A percentile compares a stretch with the other conserved stretches of the same genome.
Conservation (phyloP, 2,113 vertebrate genomes). For the Heterotis niloticus region DNA sequence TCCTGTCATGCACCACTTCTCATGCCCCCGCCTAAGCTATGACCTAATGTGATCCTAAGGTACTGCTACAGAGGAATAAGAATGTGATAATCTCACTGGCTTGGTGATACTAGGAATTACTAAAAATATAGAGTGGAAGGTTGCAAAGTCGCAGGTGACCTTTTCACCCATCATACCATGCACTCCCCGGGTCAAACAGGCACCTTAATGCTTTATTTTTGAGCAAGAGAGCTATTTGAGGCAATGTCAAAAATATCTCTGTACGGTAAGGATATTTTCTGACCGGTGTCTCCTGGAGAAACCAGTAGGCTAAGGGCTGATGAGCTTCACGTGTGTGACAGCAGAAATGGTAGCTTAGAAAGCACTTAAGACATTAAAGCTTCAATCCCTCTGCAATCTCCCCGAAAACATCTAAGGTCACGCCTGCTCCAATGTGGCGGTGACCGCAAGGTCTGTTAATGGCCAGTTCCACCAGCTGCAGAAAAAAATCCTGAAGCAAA, state of each 20-base stretch:
- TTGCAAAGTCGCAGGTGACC: slow-evolving; percentile 34
- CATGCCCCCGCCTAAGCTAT: slow-evolving; percentile 54
- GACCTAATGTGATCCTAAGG: slow-evolving; percentile 48
- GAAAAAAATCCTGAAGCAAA: no score
- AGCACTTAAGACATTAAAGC: no score
- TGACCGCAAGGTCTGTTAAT: no score
- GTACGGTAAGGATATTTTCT: not conserved
- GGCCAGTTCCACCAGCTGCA: no score
- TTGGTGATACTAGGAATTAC: slow-evolving; percentile 31
- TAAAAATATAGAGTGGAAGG: slow-evolving; percentile 23
- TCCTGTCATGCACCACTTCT: slow-evolving; percentile 56
- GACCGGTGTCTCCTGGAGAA: not conserved
- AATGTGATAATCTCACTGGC: slow-evolving; percentile 30
- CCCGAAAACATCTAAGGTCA: no score
- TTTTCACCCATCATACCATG: not conserved
- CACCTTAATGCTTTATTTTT: not conserved
- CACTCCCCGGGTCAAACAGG: not conserved
- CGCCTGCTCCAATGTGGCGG: no score
- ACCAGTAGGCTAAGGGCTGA: not conserved
- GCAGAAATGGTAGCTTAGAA: no score
- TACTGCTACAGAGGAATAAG: slow-evolving; percentile 15
- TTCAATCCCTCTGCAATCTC: no score
- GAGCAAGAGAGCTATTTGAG: no score
- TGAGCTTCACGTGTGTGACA: not conserved
- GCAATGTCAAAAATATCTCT: no score